These are phyloP conservation scores for Pterocles gutturalis DNA, from an alignment of 2,113 vertebrate genomes.

Conservation along the genomic window DNA sequence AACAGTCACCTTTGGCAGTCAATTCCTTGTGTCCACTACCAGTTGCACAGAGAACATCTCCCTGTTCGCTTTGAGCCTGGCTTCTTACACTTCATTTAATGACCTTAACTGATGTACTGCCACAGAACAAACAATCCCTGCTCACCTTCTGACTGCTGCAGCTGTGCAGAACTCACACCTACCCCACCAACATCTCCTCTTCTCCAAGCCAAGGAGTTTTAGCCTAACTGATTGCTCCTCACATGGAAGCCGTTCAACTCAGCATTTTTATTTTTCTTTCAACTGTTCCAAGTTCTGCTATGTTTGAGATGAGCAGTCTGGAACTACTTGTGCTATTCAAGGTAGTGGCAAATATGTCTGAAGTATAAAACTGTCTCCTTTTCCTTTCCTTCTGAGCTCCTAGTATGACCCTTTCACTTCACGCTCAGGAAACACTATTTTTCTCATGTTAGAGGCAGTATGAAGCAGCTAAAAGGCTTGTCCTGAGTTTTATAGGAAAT, in stretches of 20 bases:
- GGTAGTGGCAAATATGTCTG: not conserved
- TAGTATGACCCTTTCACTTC: not conserved
- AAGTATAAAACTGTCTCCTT: not conserved
- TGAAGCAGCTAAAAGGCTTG: not conserved
- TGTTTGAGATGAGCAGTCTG: not conserved
- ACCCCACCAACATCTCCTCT: not conserved
- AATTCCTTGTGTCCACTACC: constrained; percentile 27
- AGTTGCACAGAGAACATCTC: not conserved
- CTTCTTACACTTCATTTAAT: not conserved
- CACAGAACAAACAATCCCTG: not conserved
- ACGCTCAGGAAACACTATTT: not conserved
- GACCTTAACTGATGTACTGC: not conserved
- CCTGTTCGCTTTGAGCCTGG: not conserved
- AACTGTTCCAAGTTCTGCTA: not conserved
- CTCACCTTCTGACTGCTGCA: not conserved
- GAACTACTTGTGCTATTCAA: not conserved
- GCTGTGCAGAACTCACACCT: not conserved
- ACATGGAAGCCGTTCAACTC: not conserved
- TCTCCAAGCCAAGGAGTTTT: not conserved
- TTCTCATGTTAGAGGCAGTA: not conserved
- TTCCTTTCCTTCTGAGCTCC: not conserved
- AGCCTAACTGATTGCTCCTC: not conserved
- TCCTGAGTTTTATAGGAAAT: not conserved
- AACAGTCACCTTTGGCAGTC: not conserved
- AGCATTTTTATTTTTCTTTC: not conserved